Percentiles rank a stretch among this genome's conserved stretches.
These are phyloP conservation scores for Ammodytes marinus DNA, from an alignment of 2,113 vertebrate species.

Conservation along the genomic window DNA sequence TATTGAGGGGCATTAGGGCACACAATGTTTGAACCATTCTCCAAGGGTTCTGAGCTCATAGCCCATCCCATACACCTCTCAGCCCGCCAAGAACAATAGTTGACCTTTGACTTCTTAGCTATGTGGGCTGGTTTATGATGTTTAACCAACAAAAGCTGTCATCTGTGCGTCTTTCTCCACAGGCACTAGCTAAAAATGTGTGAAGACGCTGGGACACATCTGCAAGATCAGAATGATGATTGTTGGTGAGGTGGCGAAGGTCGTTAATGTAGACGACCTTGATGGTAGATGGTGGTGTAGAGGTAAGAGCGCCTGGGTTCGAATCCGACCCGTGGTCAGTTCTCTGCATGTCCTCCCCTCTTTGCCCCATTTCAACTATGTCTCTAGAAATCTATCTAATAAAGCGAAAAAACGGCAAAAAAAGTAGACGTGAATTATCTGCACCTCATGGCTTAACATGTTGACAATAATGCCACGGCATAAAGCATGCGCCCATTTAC, in stretches of 20 bases:
- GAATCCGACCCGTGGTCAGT: no score
- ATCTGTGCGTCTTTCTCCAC: conserved; percentile 17
- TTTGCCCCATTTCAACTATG: no score
- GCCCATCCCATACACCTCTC: conserved; percentile 49
- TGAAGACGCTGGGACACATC: neutral
- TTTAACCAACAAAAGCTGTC: conserved; percentile 25
- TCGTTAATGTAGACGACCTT: no score
- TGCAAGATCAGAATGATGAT: neutral
- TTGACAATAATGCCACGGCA: neutral
- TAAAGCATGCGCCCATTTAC: neutral
- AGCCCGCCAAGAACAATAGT: conserved; percentile 31
- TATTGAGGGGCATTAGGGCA: neutral
- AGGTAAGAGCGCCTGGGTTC: no score
- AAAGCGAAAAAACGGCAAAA: no score
- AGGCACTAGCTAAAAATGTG: neutral
- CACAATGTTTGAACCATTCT: neutral
- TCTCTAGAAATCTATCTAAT: no score
- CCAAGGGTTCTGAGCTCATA: neutral
- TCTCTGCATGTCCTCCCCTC: no score
- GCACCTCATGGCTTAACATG: neutral
- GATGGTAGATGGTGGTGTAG: no score
- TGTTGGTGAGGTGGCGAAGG: neutral
- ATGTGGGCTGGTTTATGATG: conserved; percentile 47
- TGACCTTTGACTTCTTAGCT: conserved; percentile 53
- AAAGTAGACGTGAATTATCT: neutral